Evolutionary conservation across 1,140 invertebrate genomes (phyloP).

Genomic region (Hydropsyche tenuis): DNA sequence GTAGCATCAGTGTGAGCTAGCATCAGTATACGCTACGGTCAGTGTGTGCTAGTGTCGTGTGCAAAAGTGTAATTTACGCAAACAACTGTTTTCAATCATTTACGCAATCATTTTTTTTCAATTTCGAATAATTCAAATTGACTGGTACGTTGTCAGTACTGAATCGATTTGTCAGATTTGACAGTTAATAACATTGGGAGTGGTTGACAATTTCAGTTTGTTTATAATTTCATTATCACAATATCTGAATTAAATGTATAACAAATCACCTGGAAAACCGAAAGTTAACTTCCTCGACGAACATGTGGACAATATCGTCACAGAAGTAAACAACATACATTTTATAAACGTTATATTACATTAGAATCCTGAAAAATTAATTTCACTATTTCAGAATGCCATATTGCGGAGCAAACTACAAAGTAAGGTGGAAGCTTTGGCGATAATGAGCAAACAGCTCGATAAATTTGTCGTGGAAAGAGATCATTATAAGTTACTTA

Average conservation of each 20-base stretch:
- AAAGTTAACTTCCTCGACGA: slow-evolving; percentile 49
- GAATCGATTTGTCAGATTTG: too few species aligned
- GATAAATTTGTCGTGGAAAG: slow-evolving; percentile 79
- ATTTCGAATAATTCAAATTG: too few species aligned
- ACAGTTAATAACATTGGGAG: too few species aligned
- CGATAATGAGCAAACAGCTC: slow-evolving; percentile 78
- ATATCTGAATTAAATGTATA: slow-evolving; percentile 42
- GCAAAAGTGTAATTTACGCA: too few species aligned
- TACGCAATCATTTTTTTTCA: too few species aligned
- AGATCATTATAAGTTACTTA: slow-evolving; percentile 83
- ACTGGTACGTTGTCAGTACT: too few species aligned
- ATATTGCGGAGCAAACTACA: slow-evolving; percentile 74
- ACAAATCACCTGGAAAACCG: slow-evolving; percentile 36
- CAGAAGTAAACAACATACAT: slow-evolving; percentile 35
- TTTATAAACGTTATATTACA: slow-evolving; percentile 7
- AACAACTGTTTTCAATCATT: too few species aligned
- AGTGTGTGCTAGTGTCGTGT: too few species aligned
- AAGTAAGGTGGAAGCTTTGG: slow-evolving; percentile 80
- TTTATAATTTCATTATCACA: neutral
- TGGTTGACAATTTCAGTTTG: neutral
- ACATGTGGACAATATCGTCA: slow-evolving; percentile 47
- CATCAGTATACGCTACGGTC: too few species aligned
- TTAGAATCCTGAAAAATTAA: neutral
- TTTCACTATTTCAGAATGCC: slow-evolving; percentile 60
- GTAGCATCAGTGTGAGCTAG: too few species aligned